phyloP scores from a whole-genome alignment of 2,113 vertebrate species.

The Ptilorrhoa leucosticta region DNA sequence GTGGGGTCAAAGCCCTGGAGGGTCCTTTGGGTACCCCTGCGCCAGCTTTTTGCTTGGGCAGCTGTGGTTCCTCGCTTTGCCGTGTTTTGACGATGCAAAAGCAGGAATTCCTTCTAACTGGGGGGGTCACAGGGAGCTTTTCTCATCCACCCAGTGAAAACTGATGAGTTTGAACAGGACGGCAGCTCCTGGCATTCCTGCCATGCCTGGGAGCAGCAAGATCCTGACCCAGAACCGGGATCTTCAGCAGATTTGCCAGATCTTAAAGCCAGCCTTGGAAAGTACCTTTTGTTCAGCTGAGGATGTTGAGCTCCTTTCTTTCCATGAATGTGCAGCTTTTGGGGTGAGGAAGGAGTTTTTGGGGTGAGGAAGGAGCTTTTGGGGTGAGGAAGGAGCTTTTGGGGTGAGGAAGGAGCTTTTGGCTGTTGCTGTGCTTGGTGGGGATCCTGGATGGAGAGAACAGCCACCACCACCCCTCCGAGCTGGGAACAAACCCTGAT shows the following conservation, averaged over 20 bases:
- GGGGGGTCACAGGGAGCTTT: background rate
- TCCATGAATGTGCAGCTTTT: background rate
- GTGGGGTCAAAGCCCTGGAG: accelerated
- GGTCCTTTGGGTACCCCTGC: background rate
- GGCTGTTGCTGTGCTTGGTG: background rate
- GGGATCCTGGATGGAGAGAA: accelerated
- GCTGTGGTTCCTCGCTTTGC: background rate
- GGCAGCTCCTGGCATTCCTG: background rate
- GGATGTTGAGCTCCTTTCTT: background rate
- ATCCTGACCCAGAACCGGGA: background rate
- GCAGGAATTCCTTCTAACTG: background rate
- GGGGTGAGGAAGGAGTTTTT: background rate
- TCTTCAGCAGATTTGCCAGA: background rate
- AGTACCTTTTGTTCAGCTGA: background rate
- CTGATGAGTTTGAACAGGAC: background rate
- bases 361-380: too few relatives aligned
- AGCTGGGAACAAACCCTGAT: accelerated
- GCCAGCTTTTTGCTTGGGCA: accelerated
- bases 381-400: background rate
- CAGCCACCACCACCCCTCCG: background rate
- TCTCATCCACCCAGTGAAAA: accelerated
- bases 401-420: background rate
- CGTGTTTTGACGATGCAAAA: background rate
- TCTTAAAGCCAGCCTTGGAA: background rate
- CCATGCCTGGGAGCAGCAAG: background rate